Conservation (phyloP, 2,888 invertebrate species). For the Luffia ferchaultella region DNA sequence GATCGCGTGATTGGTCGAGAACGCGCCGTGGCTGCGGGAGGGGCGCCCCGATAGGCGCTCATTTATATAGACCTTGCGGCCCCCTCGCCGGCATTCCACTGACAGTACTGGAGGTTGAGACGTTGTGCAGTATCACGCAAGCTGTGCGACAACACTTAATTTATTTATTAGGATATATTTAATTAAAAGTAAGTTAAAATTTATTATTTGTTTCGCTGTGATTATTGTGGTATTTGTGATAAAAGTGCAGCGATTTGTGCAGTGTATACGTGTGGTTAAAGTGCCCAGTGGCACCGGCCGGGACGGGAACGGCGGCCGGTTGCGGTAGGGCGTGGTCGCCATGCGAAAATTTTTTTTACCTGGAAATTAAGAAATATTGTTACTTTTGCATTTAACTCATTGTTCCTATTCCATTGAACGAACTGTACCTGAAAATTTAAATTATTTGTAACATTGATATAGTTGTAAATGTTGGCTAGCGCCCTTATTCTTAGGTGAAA, state of each 20-base stretch:
- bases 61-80: conserved; percentile 63
- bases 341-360: conserved; percentile 35
- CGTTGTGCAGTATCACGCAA: conserved; percentile 55
- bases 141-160: conserved; percentile 63
- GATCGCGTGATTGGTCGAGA: conserved; percentile 72
- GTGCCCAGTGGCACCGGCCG: conserved; percentile 52
- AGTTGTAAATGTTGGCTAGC: too few species aligned
- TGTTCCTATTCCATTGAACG: too few species aligned
- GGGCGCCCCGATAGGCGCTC: conserved; percentile 61
- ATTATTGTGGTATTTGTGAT: neutral
- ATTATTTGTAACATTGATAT: too few species aligned
- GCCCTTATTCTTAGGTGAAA: too few species aligned
- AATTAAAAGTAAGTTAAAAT: conserved; percentile 57
- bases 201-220: neutral
- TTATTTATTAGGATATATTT: conserved; percentile 63
- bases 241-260: conserved; percentile 8
- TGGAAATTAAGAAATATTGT: conserved; percentile 26
- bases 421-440: too few species aligned
- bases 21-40: conserved; percentile 57
- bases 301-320: conserved; percentile 31
- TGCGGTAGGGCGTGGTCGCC: conserved; percentile 66
- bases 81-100: conserved; percentile 50
- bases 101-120: conserved; percentile 56
- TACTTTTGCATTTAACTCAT: conserved; percentile 31
- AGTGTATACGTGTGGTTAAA: conserved; percentile 31